Conservation (phyloP, 2,888 invertebrate species). For the Eristalinus aeneus region DNA sequence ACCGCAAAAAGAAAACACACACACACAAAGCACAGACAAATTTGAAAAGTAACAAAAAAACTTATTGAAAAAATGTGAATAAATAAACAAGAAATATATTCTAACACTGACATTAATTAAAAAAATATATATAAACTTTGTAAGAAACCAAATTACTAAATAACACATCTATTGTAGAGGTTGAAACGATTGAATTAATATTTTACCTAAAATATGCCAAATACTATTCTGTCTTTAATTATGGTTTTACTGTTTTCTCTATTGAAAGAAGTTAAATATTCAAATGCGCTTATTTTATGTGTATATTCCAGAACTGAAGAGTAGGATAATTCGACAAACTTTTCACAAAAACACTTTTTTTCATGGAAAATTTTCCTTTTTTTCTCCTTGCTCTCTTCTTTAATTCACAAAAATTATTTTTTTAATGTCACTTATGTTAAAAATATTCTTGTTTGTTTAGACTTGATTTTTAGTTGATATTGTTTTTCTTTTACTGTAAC, state of each 20-base stretch:
- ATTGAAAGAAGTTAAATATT: slow-evolving; percentile 16
- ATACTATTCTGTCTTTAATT: slow-evolving; percentile 53
- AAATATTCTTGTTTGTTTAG: slow-evolving; percentile 24
- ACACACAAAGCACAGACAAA: slow-evolving; percentile 53
- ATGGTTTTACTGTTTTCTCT: slow-evolving; percentile 17
- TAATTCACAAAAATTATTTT: slow-evolving; percentile 21
- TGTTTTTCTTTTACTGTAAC: slow-evolving; percentile 69
- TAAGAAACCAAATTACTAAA: slow-evolving; percentile 12
- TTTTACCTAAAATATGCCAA: slow-evolving; percentile 70
- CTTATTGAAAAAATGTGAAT: slow-evolving; percentile 23
- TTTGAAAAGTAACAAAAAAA: slow-evolving; percentile 22
- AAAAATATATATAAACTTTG: slow-evolving; percentile 17
- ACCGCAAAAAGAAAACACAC: slow-evolving; percentile 35
- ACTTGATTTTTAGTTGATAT: slow-evolving; percentile 7
- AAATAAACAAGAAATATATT: slow-evolving; percentile 38
- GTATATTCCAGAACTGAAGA: slow-evolving; percentile 46
- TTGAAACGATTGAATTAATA: slow-evolving; percentile 40
- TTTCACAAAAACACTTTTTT: slow-evolving; percentile 62
- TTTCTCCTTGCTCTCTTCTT: neutral
- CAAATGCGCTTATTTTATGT: neutral
- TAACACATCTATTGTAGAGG: slow-evolving; percentile 55
- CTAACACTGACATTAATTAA: slow-evolving; percentile 67
- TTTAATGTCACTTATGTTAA: slow-evolving; percentile 58
- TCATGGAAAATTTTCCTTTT: neutral
- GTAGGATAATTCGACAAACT: slow-evolving; percentile 26